Evolutionary conservation across 2,888 invertebrate genomes (phyloP), one percentile per base, ranked within the genome.

Genomic region (Aspidapion aeneum): DNA sequence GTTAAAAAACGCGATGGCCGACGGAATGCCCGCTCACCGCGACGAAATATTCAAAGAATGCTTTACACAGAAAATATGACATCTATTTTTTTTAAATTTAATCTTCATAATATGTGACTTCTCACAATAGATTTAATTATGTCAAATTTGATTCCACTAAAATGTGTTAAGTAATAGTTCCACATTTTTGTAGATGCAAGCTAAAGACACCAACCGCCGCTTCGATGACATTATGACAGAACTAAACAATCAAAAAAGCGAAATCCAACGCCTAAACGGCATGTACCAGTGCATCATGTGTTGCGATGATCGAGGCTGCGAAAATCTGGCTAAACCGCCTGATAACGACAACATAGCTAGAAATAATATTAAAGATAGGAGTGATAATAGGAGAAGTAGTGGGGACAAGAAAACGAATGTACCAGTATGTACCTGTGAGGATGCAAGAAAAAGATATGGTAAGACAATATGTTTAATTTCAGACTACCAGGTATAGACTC

Each of bases 231-330:
- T 67, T 18, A 57, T 65, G 56, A 22, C 60, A 19, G 60, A 67
- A 35, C 54, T 67, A 9, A 65, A 55, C 21, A 21, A 63, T 35
- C 67, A 67, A 50, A 65, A 61, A 19, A 58, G 19, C 17, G 67
- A 67, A 62, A 62, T 67, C 12, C 18, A 52, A 21, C 65, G 65
- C 2, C 48, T 67, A 7, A 65, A 65, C 21, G 60, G 60, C 7
- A 62, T 63, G 61, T 67, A 65, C 55, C 60, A 62, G 51, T 52
- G 61, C 35, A 63, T 67, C 63, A 61, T 63, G 21, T 58, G 57
- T 1, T 61, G 21, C 17, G 48, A 58, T 49, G 12, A 35, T 35
- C 3, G 12, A 35, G n/a, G n/a, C n/a, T n/a, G n/a, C n/a, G n/a
- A n/a, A n/a, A n/a, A n/a, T n/a, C n/a, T n/a, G n/a, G n/a, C n/a